Conservation (phyloP, 2,113 vertebrate species). For the Spea bombifrons region DNA sequence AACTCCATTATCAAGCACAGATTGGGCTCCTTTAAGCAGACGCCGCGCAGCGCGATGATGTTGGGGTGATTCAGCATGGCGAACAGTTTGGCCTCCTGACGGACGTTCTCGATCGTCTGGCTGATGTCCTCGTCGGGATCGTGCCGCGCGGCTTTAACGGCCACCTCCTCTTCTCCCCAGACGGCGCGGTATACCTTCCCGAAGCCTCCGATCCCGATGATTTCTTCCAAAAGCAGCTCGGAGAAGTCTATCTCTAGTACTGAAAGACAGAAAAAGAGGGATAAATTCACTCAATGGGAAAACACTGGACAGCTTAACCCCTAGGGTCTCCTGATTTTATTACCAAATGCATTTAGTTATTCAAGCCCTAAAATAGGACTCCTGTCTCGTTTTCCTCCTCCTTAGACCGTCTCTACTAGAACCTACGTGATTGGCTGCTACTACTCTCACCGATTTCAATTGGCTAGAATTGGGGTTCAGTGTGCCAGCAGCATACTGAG, state of each 20-base stretch:
- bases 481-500: no score
- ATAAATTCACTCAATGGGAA: not conserved
- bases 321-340: no score
- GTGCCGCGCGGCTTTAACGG: slow-evolving; percentile 92
- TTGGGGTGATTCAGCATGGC: slow-evolving; percentile 93
- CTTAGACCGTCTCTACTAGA: no score
- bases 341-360: no score
- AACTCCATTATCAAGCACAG: slow-evolving; percentile 97
- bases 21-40: slow-evolving; percentile 90
- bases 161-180: slow-evolving; percentile 86
- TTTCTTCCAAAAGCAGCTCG: slow-evolving; percentile 90
- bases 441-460: no score
- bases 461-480: no score
- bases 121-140: slow-evolving; percentile 90
- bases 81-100: slow-evolving; percentile 95
- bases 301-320: not conserved
- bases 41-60: slow-evolving; percentile 90
- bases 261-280: slow-evolving; percentile 48
- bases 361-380: no score
- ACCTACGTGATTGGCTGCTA: no score
- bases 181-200: slow-evolving; percentile 94
- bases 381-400: no score
- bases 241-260: slow-evolving; percentile 91
- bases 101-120: slow-evolving; percentile 91
- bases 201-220: slow-evolving; percentile 95